Percentiles rank a stretch among this genome's conserved stretches.
These are phyloP conservation scores for Peromyscus leucopus DNA, from an alignment of 2,113 vertebrate species.

Conservation along the genomic window DNA sequence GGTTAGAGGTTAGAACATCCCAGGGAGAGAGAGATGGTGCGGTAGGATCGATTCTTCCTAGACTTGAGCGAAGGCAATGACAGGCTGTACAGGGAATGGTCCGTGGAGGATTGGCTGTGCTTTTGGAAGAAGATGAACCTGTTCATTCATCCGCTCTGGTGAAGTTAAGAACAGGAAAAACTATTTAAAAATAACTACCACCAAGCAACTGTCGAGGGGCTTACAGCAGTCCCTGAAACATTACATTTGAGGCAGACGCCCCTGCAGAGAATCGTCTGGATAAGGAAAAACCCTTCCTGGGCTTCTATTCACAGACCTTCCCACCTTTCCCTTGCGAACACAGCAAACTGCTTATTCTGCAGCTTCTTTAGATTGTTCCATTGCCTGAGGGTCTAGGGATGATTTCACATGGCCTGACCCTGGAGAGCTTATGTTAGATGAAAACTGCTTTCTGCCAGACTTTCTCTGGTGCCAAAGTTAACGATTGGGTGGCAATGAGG, in stretches of 20 bases:
- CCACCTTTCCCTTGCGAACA: not conserved
- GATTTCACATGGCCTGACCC: not conserved
- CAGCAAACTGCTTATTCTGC: not conserved
- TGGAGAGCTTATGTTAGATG: not conserved
- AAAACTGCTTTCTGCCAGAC: conserved; percentile 21
- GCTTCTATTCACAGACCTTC: not conserved
- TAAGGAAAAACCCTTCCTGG: not conserved
- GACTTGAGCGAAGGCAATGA: not conserved
- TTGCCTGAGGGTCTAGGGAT: not conserved
- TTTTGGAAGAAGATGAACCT: conserved; percentile 32
- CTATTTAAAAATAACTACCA: not conserved
- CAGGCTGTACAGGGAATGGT: not conserved
- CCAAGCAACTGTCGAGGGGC: not conserved
- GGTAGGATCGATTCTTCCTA: not conserved
- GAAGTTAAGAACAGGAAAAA: conserved; percentile 30
- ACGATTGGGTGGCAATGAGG: not conserved
- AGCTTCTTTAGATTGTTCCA: conserved; percentile 26
- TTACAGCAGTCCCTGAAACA: conserved; percentile 20
- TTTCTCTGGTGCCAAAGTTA: not conserved
- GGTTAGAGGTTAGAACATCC: not conserved
- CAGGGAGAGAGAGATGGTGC: not conserved
- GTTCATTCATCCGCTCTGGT: not conserved
- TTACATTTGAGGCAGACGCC: not conserved
- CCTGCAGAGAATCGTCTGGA: not conserved
- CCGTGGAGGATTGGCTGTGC: not conserved